Conservation (phyloP, 1,140 invertebrate species). For the Homarus americanus region DNA sequence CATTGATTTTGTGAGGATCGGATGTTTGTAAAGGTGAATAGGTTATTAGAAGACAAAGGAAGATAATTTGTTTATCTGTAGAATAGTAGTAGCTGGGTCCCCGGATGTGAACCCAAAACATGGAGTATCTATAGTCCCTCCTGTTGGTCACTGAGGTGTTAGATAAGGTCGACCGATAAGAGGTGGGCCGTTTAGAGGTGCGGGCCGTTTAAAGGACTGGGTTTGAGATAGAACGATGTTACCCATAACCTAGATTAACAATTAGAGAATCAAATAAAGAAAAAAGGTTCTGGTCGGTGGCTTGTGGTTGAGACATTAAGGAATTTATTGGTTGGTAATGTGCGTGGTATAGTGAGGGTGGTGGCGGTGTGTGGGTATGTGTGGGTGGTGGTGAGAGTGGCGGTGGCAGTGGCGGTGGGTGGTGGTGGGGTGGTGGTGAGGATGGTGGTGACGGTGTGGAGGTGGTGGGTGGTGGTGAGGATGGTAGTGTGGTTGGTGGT, state of each 20-base stretch:
- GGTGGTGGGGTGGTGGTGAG: no score
- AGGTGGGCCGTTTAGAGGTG: no score
- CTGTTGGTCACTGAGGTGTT: background rate
- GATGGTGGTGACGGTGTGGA: background rate
- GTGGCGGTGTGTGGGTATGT: background rate
- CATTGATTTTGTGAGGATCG: no score
- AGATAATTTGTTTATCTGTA: no score
- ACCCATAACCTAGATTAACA: conserved; percentile 21
- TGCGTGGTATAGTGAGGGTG: background rate
- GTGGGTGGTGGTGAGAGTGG: background rate
- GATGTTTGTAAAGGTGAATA: no score
- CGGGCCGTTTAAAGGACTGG: conserved; percentile 5
- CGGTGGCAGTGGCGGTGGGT: background rate
- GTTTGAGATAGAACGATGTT: background rate
- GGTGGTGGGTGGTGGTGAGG: background rate
- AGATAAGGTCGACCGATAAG: conserved; percentile 12
- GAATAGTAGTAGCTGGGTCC: no score
- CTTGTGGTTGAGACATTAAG: conserved; percentile 22
- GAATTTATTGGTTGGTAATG: background rate
- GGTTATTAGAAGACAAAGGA: no score
- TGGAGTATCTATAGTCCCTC: no score
- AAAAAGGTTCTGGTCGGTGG: background rate
- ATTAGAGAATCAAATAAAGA: conserved; percentile 49
- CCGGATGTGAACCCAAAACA: no score
- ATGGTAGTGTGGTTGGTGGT: background rate